Evolutionary conservation across 2,113 vertebrate species (phyloP).

Genomic region (Hemiprocne comata): DNA sequence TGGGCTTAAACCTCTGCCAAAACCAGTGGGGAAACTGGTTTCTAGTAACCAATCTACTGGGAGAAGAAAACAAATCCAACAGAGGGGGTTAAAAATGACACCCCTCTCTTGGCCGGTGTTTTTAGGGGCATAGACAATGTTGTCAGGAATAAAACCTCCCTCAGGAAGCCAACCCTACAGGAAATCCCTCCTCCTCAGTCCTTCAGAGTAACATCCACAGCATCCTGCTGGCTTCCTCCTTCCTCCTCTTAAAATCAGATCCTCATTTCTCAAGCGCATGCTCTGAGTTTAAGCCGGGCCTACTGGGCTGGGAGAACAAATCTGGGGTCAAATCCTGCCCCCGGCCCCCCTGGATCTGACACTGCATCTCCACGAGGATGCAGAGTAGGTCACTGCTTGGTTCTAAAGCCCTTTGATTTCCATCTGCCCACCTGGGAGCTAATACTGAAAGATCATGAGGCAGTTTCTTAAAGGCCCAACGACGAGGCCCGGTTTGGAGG

Average conservation of each 20-base stretch:
- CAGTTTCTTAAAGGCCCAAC: background rate
- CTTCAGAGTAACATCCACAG: background rate
- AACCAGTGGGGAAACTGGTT: background rate
- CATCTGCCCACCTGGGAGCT: background rate
- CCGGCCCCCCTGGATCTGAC: fast-evolving
- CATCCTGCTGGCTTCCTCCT: conserved; percentile 1
- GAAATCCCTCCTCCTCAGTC: background rate
- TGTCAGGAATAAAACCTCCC: background rate
- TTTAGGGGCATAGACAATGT: background rate
- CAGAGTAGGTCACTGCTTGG: background rate
- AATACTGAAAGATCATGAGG: background rate
- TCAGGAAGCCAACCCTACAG: background rate
- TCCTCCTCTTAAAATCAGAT: background rate
- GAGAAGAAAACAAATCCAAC: background rate
- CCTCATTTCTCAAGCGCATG: background rate
- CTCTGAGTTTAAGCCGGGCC: background rate
- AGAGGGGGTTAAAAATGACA: background rate
- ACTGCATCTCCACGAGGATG: background rate
- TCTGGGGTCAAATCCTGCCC: background rate
- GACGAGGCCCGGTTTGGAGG: background rate
- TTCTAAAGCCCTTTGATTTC: background rate
- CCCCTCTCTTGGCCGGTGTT: background rate
- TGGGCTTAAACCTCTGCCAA: background rate
- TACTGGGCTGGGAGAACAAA: background rate
- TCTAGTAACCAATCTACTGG: background rate